Base-by-base conservation (phyloP, 2,113 vertebrate genomes). In the Nycticryphes semicollaris region DNA sequence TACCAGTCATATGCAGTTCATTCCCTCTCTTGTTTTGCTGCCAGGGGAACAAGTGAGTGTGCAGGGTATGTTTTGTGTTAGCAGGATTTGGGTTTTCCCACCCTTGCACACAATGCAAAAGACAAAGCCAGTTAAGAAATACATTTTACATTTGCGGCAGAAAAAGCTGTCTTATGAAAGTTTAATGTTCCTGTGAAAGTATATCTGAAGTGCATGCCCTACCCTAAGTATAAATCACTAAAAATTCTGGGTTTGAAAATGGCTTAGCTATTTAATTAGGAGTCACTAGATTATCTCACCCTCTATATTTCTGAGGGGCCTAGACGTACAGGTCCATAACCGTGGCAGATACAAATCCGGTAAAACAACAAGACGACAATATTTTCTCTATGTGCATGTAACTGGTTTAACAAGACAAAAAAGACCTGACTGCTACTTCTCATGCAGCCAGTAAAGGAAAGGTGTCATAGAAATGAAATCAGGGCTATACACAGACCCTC, bases 21-120 rank as follows among this genome's bases (percentile, higher is more conserved):
- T 54, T 80, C 60, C 14, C 41, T 51, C 54, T 93, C 75, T 83
- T 84, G 21, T 94, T 37, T 39, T 77, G 18, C 91, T 94, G 78
- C 75, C 68, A 74, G 67, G 59, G 87, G 79, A 90, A 90, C 53
- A 91, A 96, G 82, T 86, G 84, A 96, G 67, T 43, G 20, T 3
- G 3, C n/a, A 63, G 82, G 20, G 56, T 43, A 80, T 88, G 89
- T 88, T 96, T 69, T 86, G 45, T 67, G 43, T 95, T 93, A 95
- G 59, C 51, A 74, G 45, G 50, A 74, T 66, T 92, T 59, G 74
- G 45, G 59, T 57, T 91, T 95, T 94, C 79, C 83, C 83, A 90
- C 16, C 72, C 82, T 57, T 93, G 59, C 37, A 77, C 41, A 86
- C 45, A 93, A 77, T 33, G 31, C 54, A 85, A 66, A 79, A 85